Evolutionary conservation across 2,888 invertebrate species (phyloP), one percentile per base, ranked within the genome.

Genomic region (Serripes groenlandicus): DNA sequence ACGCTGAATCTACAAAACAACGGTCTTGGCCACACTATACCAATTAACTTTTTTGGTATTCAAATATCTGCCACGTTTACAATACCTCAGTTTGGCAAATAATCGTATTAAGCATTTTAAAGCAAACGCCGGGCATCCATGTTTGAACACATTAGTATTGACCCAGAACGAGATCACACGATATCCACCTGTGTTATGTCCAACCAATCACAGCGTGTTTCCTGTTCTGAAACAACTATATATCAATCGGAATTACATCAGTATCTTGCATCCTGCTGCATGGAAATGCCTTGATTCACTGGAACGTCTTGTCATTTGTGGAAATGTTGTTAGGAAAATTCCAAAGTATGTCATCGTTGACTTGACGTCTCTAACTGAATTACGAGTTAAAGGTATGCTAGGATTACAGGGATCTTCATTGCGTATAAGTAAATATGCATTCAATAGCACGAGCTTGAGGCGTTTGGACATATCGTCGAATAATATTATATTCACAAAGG

Each of bases 381-480:
- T 66, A 26, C 23, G 66, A 26, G 3, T 66, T 3, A n/a, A 21
- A 28, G 35, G 35, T 28, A 66, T 66, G 66, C 42, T 35, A 15
- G n/a, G 42, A 21, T 42, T 42, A 11, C 23, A 66, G 42, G 37
- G 42, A 2, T 21, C 9, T 9, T 15, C 5, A 9, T 26, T 66
- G 3, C n/a, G 0, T 0, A 26, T 66, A 34, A 26, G 42, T 42
- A 66, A 37, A 5, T 42, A 26, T n/a, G 66, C 66, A 1, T 66
- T 66, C 28, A 66, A 66, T 11, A 66, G 66, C 21, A 34, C 66
- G 4, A 66, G 66, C 23, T 30, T 66, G 2, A 37, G 42, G 23
- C 11, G n/a, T n/a, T n/a, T n/a, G n/a, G n/a, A n/a, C n/a, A n/a
- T n/a, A n/a, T n/a, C n/a, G n/a, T n/a, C n/a, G n/a, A n/a, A n/a